phyloP scores from a whole-genome alignment of 1,140 invertebrate species.

The Thaumatotibia leucotreta region DNA sequence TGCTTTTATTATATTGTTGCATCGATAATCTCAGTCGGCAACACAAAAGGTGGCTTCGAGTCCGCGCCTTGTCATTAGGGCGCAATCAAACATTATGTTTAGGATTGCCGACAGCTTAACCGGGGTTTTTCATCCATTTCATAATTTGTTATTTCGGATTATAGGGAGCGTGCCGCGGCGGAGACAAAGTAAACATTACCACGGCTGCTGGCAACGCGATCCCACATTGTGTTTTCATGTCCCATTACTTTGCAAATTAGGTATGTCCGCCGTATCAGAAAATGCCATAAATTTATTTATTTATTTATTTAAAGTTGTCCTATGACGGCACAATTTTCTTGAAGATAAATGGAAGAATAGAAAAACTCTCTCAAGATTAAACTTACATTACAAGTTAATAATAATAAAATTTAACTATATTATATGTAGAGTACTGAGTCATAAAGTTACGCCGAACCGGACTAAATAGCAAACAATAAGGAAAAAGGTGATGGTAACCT shows the following conservation, averaged over 20 bases:
- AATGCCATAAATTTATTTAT: too few species aligned
- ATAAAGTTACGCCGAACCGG: too few species aligned
- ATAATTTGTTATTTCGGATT: constrained; percentile 74
- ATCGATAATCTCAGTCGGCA: constrained; percentile 49
- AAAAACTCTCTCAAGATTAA: too few species aligned
- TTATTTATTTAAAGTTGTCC: too few species aligned
- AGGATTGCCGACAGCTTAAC: constrained; percentile 72
- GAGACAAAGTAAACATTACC: constrained; percentile 69
- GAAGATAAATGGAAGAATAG: too few species aligned
- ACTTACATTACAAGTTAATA: too few species aligned
- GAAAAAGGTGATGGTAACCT: too few species aligned
- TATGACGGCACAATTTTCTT: too few species aligned
- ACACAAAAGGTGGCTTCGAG: constrained; percentile 62
- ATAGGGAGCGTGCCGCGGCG: constrained; percentile 56
- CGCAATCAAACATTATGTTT: constrained; percentile 74
- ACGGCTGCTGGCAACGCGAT: constrained; percentile 15
- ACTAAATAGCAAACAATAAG: too few species aligned
- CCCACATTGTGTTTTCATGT: neutral
- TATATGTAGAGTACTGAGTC: too few species aligned
- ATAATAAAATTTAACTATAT: too few species aligned
- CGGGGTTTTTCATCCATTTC: constrained; percentile 68
- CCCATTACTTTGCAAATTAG: neutral
- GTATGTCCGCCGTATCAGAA: too few species aligned
- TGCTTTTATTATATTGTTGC: constrained; percentile 30
- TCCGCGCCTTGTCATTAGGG: constrained; percentile 73